A percentile compares a stretch with the other conserved stretches of the same genome.
Evolutionary conservation across 2,888 invertebrate species (phyloP).

Genomic region (Monochamus alternatus): DNA sequence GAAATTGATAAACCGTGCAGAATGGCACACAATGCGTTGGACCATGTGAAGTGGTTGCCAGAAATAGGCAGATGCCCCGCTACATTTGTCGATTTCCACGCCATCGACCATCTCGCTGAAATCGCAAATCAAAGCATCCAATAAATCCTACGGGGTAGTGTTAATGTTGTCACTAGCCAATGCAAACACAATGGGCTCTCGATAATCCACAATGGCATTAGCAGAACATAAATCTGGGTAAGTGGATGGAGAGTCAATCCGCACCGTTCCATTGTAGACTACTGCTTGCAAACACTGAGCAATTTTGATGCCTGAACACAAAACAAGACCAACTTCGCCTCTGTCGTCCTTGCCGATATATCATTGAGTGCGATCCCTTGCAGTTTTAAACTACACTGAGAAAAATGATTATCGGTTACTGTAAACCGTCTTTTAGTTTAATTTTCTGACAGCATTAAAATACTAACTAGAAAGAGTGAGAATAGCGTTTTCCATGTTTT

Average conservation of each 20-base stretch:
- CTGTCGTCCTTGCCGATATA: constrained; percentile 51
- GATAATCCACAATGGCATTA: constrained; percentile 68
- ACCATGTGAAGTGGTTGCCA: constrained; percentile 51
- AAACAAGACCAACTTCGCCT: constrained; percentile 64
- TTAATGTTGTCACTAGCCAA: constrained; percentile 69
- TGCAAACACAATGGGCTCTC: constrained; percentile 69
- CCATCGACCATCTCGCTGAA: constrained; percentile 65
- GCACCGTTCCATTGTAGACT: constrained; percentile 60
- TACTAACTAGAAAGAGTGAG: no score
- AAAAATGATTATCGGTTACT: constrained; percentile 37
- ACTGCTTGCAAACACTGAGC: constrained; percentile 65
- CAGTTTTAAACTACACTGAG: constrained; percentile 68
- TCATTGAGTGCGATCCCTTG: constrained; percentile 46
- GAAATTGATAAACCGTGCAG: constrained; percentile 56
- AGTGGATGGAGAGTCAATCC: constrained; percentile 63
- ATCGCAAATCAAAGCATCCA: constrained; percentile 62
- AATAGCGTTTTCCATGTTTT: no score
- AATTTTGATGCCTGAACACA: constrained; percentile 66
- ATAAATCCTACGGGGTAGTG: constrained; percentile 64
- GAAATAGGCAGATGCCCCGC: constrained; percentile 64
- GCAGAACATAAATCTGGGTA: constrained; percentile 70
- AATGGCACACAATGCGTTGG: constrained; percentile 45
- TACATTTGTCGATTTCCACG: constrained; percentile 66
- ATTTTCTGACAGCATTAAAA: no score
- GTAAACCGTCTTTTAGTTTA: no score